Base-by-base conservation (phyloP, 2,113 vertebrate species). In the Gambusia affinis region DNA sequence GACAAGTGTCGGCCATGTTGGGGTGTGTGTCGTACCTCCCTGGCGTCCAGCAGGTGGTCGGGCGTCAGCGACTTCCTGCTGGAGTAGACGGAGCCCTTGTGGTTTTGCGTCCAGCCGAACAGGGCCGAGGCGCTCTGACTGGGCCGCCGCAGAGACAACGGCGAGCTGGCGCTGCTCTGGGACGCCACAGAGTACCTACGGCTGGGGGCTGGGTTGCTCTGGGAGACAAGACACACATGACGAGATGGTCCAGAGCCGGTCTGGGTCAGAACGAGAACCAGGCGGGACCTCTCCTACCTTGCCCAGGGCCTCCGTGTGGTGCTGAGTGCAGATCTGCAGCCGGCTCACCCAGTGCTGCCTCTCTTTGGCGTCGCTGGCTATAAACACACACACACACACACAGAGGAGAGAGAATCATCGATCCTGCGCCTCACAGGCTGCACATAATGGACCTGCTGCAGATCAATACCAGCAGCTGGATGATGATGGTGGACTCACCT, bases 291-390 rank as follows among this genome's bases (percentile, higher is more conserved):
- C 3, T 24, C 51, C 4, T 73, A 99, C 98, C 97, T 99, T 99
- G 44, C 97, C 98, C 89, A 99, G 97, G 74, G 98, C 98, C 92
- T 99, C 98, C 0, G 98, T 99, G 91, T 99, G 98, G 81, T 99
- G 97, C 60, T 99, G 98, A 0, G 98, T 96, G 86, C 98, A 99
- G 79, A 99, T 97, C 93, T 99, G 98, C 60, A 99, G 95, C 71
- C 98, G 92, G 94, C 98, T 99, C 76, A 99, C 98, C 97, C 98
- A 99, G 74, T 99, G 98, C 42, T 99, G 98, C 61, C 98, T 93
- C 84, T 99, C 98, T 83, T 99, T 99, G 85, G 98, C 97, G 83
- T 99, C 97, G 2, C 96, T 93, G 75, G 97, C 98, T 99, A 37
- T 10, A 37, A 14, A 14, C 42, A 60, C 76, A 70, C 24, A 67